A percentile compares a stretch with the other conserved stretches of the same genome.
Conservation (phyloP, 1,140 invertebrate species). For the Macrosteles quadrilineatus region DNA sequence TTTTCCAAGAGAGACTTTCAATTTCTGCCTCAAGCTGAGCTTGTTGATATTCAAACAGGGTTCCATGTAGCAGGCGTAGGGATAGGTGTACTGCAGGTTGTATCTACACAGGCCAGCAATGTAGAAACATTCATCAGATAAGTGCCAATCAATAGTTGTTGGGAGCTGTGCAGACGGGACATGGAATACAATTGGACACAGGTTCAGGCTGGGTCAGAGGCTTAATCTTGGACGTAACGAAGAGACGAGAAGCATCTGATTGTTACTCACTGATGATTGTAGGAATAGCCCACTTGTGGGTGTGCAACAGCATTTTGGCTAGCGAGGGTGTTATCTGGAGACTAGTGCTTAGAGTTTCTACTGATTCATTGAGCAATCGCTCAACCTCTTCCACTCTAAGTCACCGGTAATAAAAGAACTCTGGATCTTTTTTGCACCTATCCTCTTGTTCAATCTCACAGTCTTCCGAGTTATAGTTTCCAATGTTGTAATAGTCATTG, state of each 20-base stretch:
- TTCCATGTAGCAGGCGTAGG: too few relatives aligned
- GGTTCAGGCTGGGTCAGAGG: conserved; percentile 55
- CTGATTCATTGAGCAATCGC: conserved; percentile 87
- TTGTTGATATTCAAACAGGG: conserved; percentile 73
- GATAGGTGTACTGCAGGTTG: too few relatives aligned
- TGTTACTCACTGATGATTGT: conserved; percentile 78
- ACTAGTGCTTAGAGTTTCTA: conserved; percentile 85
- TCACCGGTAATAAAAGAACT: conserved; percentile 87
- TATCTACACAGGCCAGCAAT: too few relatives aligned
- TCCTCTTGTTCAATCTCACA: conserved; percentile 76
- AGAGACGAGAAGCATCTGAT: conserved; percentile 70
- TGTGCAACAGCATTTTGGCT: conserved; percentile 88
- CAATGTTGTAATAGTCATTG: conserved; percentile 62
- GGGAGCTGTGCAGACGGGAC: too few relatives aligned
- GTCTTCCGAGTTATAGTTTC: conserved; percentile 62
- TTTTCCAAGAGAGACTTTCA: conserved; percentile 99
- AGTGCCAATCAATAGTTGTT: too few relatives aligned
- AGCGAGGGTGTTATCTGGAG: conserved; percentile 86
- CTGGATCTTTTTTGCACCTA: conserved; percentile 78
- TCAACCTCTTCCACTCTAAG: conserved; percentile 91
- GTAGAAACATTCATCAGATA: too few relatives aligned
- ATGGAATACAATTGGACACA: too few relatives aligned
- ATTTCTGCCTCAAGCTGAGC: conserved; percentile 98
- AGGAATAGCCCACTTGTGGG: conserved; percentile 81
- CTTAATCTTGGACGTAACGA: conserved; percentile 79